Evolutionary conservation across 2,888 invertebrate species (phyloP).

Genomic region (Stenodera caucasica): DNA sequence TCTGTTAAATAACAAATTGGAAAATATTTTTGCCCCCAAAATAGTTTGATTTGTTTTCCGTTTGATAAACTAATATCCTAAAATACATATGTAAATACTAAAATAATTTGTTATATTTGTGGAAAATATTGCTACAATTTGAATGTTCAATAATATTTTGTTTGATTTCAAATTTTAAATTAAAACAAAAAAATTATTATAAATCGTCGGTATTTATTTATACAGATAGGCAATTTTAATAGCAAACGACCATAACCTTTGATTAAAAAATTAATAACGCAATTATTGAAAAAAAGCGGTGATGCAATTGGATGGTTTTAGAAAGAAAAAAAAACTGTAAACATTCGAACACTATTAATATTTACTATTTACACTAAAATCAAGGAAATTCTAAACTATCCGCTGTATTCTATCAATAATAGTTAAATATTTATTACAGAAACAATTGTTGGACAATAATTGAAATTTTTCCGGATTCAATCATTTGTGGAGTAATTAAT

Average conservation of each 20-base stretch:
- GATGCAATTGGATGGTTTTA: not conserved
- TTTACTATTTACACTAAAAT: too few relatives aligned
- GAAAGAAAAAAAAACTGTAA: too few relatives aligned
- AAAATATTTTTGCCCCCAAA: too few relatives aligned
- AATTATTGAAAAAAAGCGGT: not conserved
- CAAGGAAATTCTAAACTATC: too few relatives aligned
- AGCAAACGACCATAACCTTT: constrained; percentile 1
- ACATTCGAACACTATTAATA: too few relatives aligned
- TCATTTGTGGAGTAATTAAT: too few relatives aligned
- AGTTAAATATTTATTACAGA: too few relatives aligned
- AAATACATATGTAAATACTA: not conserved
- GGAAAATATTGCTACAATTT: not conserved
- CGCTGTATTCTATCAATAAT: too few relatives aligned
- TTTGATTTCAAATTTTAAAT: not conserved
- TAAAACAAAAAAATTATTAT: too few relatives aligned
- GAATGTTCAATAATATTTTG: not conserved
- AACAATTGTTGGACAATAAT: too few relatives aligned
- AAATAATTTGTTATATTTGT: constrained; percentile 1
- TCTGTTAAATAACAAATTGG: not conserved
- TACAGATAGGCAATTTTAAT: not conserved
- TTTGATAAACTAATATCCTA: not conserved
- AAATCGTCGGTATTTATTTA: too few relatives aligned
- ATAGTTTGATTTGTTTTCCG: not conserved
- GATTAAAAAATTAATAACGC: not conserved
- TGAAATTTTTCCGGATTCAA: too few relatives aligned